Base-by-base conservation (phyloP, 2,797 vertebrate species). In the Octomys mimax region DNA sequence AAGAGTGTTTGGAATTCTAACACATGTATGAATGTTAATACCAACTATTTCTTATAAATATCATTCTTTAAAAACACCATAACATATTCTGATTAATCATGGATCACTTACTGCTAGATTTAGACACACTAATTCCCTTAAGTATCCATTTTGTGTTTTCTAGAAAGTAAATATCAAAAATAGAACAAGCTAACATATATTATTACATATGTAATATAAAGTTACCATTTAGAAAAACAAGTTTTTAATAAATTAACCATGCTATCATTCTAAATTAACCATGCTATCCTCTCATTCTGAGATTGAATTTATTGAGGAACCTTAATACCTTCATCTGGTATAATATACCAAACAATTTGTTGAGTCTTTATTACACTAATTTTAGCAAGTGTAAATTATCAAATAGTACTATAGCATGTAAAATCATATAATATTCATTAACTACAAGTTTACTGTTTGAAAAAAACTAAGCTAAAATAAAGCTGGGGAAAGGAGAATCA, bases 361-460 rank as follows among this genome's bases (percentile, higher is more conserved):
- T 49, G 36, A 78, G 62, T 62, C 1, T 4, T 71, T 79, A 46
- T 5, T 54, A 5, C 12, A 18, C 46, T 46, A 71, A 93, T n/a
- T 54, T 91, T 91, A 66, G 21, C 3, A 91, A 88, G 31, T 78
- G 73, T 79, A 94, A 92, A 71, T 78, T 6, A 84, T 64, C 19
- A 71, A 70, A 28, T 22, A 79, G 19, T 78, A 87, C 13, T 79
- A 84, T 70, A 54, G 70, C 78, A 33, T 79, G 8, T 73, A 19
- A 91, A 71, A 84, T 18, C 79, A 33, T 54, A 18, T 64, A 52
- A 57, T 42, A 6, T 1, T 6, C 79, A 57, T 4, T 6, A 21
- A 61, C 5, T 54, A 14, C 83, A 87, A 54, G 8, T 82, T 2
- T 87, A 64, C 36, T 68, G 18, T 82, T 79, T 79, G 33, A 54